Evolutionary conservation across 2,113 vertebrate genomes (phyloP), one percentile per base, ranked within the genome.

Genomic region (Coreoperca whiteheadi): DNA sequence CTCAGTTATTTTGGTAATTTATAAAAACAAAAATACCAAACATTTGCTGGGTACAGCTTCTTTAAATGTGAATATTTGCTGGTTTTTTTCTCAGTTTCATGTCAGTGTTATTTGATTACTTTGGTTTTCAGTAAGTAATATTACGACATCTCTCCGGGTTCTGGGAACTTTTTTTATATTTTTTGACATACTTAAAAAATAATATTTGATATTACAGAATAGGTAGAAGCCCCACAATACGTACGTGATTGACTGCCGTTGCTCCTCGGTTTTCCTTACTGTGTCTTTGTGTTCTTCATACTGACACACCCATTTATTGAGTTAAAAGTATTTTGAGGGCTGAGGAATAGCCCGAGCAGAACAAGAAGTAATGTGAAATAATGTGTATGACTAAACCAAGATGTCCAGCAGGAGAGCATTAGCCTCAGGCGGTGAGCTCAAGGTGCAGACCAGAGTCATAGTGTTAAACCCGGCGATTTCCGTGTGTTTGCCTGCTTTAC

Each of bases 401-500:
- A 63, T 79, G 81, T 91, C 84, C 86, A 90, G 81, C 77, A 89
- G 83, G 83, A 87, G 82, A 70, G 61, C 86, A 74, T 89, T 88
- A 92, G 70, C 74, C 53, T 43, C 30, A 86, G 71, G 77, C 84
- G 56, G 73, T 48, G 71, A 81, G 74, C 74, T 80, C 74, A 85
- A 77, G 81, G 71, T 79, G 75, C 84, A 76, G 77, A 82, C 59
- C 79, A 71, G 59, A 90, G 85, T 86, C 66, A 46, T 14, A n/a
- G 82, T 74, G 79, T 84, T 90, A 78, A 83, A 86, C 53, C 81
- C 43, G 54, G 66, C 43, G 14, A 51, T 88, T 91, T 90, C 81
- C 77, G 80, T 91, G 86, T 80, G 89, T 79, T 56, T 77, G 89
- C 78, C 89, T 89, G 92, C 87, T 93, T 91, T 88, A 92, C 80